A percentile compares a stretch with the other conserved stretches of the same genome.
Evolutionary conservation across 2,888 invertebrate genomes (phyloP).

Genomic region (Capitulum mitella): DNA sequence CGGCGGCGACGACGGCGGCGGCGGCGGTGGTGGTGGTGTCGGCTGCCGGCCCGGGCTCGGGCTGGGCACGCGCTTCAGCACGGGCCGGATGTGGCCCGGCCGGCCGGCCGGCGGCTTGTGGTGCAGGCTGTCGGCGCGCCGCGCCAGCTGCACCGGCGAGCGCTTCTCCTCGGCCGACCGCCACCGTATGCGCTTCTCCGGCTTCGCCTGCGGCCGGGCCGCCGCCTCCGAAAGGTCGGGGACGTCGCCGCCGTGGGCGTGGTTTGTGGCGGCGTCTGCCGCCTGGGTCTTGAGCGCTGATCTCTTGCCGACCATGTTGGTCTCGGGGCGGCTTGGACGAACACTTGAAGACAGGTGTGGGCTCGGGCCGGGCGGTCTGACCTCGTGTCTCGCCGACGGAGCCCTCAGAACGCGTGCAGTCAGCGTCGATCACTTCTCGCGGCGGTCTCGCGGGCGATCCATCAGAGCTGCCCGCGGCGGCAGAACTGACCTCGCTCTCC

Average conservation of each 20-base stretch:
- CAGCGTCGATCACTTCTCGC: no score
- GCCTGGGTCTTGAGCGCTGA: neutral
- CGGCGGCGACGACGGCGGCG: no score
- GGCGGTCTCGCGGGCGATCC: no score
- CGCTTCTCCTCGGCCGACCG: neutral
- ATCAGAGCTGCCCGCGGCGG: no score
- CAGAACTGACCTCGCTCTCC: no score
- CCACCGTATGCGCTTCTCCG: neutral
- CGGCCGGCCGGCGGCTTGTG: neutral
- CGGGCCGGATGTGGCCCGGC: neutral
- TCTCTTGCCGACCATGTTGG: neutral
- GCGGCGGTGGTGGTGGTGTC: neutral
- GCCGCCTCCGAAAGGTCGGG: neutral
- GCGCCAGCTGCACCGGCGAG: neutral
- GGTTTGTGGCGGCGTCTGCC: neutral
- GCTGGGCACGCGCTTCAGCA: neutral
- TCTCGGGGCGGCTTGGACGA: no score
- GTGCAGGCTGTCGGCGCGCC: neutral
- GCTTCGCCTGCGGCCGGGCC: neutral
- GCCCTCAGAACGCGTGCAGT: no score
- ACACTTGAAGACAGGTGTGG: no score
- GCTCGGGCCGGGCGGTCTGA: no score
- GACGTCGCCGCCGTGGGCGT: neutral
- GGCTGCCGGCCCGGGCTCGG: neutral
- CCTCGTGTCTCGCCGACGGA: no score